Evolutionary conservation across 2,888 invertebrate species (phyloP).

Genomic region (Ophion ventricosus): DNA sequence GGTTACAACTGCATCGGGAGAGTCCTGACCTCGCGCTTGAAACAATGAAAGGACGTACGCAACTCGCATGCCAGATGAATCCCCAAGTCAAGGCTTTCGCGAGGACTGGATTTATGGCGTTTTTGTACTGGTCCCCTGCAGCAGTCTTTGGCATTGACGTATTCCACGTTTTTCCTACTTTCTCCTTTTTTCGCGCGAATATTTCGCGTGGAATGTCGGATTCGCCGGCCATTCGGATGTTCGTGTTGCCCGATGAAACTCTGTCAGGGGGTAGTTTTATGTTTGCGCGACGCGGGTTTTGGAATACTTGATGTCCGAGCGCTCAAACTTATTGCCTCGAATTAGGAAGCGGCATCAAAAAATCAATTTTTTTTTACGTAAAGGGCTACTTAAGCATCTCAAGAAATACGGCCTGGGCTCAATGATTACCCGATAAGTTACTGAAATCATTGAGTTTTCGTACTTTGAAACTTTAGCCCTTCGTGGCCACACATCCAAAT

Average conservation of each 20-base stretch:
- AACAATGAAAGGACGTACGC: slow-evolving; percentile 48
- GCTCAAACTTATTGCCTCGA: not conserved
- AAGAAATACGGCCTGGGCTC: no score
- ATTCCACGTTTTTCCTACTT: not conserved
- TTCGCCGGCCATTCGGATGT: not conserved
- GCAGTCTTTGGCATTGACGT: slow-evolving; percentile 5
- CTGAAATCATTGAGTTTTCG: no score
- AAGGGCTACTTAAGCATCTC: no score
- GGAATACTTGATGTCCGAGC: slow-evolving; percentile 33
- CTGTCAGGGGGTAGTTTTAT: not conserved
- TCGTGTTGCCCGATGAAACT: not conserved
- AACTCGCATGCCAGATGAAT: slow-evolving; percentile 24
- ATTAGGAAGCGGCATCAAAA: no score
- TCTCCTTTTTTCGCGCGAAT: not conserved
- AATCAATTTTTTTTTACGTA: no score
- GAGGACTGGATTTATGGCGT: slow-evolving; percentile 18
- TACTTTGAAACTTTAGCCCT: no score
- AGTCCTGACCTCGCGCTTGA: not conserved
- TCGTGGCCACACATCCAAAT: no score
- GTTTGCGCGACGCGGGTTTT: not conserved
- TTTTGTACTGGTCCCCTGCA: slow-evolving; percentile 17
- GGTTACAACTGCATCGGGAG: slow-evolving; percentile 46
- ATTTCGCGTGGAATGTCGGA: not conserved
- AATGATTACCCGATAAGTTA: no score
- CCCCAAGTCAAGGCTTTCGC: slow-evolving; percentile 30